Evolutionary conservation across 2,113 vertebrate genomes (phyloP), one percentile per base, ranked within the genome.

Genomic region (Symphodus melops): DNA sequence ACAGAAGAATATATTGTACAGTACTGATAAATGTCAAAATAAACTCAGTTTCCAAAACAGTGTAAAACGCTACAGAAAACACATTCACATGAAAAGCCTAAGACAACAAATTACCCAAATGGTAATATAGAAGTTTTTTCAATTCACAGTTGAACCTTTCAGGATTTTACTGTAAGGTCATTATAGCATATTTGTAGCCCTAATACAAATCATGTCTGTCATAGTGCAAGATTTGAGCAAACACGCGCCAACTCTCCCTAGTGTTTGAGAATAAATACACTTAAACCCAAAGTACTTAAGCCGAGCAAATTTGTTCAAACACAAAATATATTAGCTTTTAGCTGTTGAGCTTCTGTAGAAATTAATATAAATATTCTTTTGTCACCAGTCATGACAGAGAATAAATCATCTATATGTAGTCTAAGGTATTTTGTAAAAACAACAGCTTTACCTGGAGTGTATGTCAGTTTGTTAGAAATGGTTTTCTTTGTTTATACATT

Each of bases 311-410:
- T 19, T 7, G 19, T 19, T 17, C 17, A 7, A 48, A 20, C 28
- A 20, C 3, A 8, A 44, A 64, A 25, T 1, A 17, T 36, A 44
- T 62, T 39, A 54, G 11, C 37, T 62, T 28, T 54, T 46, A 49
- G 11, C 28, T 62, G 13, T 60, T 58, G 56, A 72, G 58, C 58
- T 81, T 72, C 64, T 48, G 9, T 60, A 41, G 39, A 25, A 19
- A 12, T 46, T 5, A 28, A 48, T 5, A 33, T 33, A 5, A 20
- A 56, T 28, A 46, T 28, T 41, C 16, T 48, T 46, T 13, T n/a
- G n/a, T n/a, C n/a, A n/a, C n/a, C n/a, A n/a, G n/a, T n/a, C n/a
- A 64, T 39, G 25, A 21, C 2, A 67, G 56, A 25, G 33, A 55
- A 54, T 4, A 53, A n/a, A 9, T 28, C 2, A 12, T n/a, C 25